Evolutionary conservation across 1,140 invertebrate species (phyloP).

Genomic region (Achroia grisella): DNA sequence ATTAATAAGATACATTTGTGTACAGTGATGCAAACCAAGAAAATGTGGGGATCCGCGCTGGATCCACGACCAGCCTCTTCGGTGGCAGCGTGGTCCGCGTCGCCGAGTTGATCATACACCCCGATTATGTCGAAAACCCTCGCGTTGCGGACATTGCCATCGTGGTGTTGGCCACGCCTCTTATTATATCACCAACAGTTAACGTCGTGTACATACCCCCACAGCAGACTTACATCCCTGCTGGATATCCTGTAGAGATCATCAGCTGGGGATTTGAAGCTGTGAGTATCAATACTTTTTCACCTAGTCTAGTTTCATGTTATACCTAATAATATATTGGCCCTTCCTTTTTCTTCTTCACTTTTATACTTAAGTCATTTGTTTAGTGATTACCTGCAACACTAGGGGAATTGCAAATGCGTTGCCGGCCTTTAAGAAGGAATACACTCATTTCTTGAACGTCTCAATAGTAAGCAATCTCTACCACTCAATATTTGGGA

Average conservation of each 20-base stretch:
- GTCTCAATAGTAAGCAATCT: too few species aligned
- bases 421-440: too few species aligned
- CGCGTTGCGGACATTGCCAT: not conserved
- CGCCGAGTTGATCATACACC: not conserved
- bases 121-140: not conserved
- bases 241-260: not conserved
- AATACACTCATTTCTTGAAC: too few species aligned
- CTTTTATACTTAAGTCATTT: too few species aligned
- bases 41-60: not conserved
- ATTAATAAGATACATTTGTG: not conserved
- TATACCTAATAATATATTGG: too few species aligned
- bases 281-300: not conserved
- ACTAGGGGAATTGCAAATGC: too few species aligned
- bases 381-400: too few species aligned
- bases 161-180: not conserved
- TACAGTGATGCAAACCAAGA: not conserved
- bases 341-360: too few species aligned
- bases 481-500: too few species aligned
- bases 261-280: not conserved
- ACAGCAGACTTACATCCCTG: constrained; percentile 1
- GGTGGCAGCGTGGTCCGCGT: not conserved
- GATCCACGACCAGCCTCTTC: not conserved
- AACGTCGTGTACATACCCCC: constrained; percentile 1
- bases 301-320: too few species aligned
- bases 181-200: not conserved